Percentiles rank a stretch among this genome's conserved stretches.
Conservation (phyloP, 1,140 invertebrate genomes). For the Brachionus rubens region DNA sequence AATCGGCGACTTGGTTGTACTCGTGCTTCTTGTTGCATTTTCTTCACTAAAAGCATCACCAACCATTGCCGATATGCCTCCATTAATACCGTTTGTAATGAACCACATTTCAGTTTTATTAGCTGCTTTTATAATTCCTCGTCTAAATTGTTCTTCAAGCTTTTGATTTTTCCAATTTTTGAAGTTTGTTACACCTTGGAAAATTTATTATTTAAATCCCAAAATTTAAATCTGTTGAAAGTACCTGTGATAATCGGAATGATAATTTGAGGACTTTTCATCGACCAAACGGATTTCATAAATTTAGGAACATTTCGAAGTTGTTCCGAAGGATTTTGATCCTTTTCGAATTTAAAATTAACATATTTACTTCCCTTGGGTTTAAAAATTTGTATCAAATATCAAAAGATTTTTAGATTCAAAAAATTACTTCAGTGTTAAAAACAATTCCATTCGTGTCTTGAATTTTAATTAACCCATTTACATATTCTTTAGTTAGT, state of each 20-base stretch:
- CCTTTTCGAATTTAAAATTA: slow-evolving; percentile 32
- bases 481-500: slow-evolving; percentile 30
- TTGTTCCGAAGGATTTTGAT: neutral
- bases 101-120: slow-evolving; percentile 47
- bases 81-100: slow-evolving; percentile 43
- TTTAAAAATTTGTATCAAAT: too few species aligned
- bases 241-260: slow-evolving; percentile 42
- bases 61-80: slow-evolving; percentile 28
- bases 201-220: neutral
- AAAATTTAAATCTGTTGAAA: neutral
- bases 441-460: slow-evolving; percentile 33
- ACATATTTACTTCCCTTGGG: slow-evolving; percentile 28
- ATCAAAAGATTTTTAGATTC: too few species aligned
- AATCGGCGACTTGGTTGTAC: neutral
- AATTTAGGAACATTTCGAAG: slow-evolving; percentile 39
- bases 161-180: slow-evolving; percentile 46
- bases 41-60: slow-evolving; percentile 41
- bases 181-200: slow-evolving; percentile 19
- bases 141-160: slow-evolving; percentile 25
- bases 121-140: slow-evolving; percentile 41
- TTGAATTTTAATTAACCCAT: slow-evolving; percentile 35
- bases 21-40: slow-evolving; percentile 8
- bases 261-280: slow-evolving; percentile 42
- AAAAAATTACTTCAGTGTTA: too few species aligned
- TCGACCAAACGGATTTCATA: slow-evolving; percentile 16